Evolutionary conservation across 2,113 vertebrate genomes (phyloP).

Genomic region (Reinhardtius hippoglossoides): DNA sequence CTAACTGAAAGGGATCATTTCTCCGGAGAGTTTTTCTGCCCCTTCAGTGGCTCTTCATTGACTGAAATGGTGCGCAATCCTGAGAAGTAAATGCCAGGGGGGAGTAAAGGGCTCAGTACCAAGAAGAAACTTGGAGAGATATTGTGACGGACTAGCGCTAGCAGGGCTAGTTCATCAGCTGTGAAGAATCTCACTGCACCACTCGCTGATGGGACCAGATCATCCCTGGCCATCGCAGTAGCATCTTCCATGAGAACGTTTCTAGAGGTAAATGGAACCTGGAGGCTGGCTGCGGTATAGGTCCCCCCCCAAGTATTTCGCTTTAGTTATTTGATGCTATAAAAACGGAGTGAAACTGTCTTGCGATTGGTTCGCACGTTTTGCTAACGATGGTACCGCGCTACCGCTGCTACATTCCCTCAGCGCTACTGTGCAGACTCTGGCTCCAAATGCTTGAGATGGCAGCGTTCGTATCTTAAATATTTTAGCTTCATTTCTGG

Average conservation of each 20-base stretch:
- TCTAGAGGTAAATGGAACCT: background rate
- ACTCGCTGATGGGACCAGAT: background rate
- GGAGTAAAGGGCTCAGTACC: background rate
- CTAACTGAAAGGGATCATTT: background rate
- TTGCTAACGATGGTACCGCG: too few species aligned
- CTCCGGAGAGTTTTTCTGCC: too few species aligned
- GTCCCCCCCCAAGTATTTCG: too few species aligned
- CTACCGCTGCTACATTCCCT: too few species aligned
- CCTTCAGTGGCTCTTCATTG: constrained; percentile 4
- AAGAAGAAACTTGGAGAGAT: background rate
- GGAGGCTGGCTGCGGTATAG: too few species aligned
- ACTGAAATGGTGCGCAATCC: background rate
- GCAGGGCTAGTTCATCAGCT: background rate
- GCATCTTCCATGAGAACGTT: background rate
- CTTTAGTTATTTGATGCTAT: too few species aligned
- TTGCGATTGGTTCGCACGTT: too few species aligned
- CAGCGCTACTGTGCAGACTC: too few species aligned
- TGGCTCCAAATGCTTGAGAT: too few species aligned
- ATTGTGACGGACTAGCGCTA: background rate
- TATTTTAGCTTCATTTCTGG: too few species aligned
- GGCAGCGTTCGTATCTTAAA: too few species aligned
- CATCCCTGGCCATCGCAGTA: background rate
- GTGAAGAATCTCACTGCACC: background rate
- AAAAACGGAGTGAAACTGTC: too few species aligned
- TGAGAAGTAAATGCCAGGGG: constrained; percentile 1